Base-by-base conservation (phyloP, 2,797 vertebrate species). In the Sorex maritimensis region DNA sequence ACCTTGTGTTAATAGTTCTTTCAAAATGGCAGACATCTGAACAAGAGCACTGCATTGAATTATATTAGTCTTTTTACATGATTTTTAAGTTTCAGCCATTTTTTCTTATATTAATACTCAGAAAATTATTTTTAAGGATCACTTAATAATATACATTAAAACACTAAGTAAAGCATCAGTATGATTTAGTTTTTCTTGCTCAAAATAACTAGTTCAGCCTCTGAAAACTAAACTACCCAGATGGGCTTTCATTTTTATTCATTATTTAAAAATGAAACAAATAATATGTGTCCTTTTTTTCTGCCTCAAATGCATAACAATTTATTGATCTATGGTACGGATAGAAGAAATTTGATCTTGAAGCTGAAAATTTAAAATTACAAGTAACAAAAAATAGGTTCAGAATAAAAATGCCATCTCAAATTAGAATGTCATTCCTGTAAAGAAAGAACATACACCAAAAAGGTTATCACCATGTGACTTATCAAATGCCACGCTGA, bases 361-460 rank as follows among this genome's bases (percentile, higher is more conserved):
- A 88, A 72, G 46, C 34, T 90, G 73, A 93, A 95, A 83, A 80
- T 63, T 92, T 46, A 82, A 95, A 94, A 58, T 83, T 63, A 26
- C n/a, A 92, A 81, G 65, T 91, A 88, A 85, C 49, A 91, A 87
- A 91, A 91, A 95, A 71, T 34, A 84, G 38, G 13, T 58, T 88
- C 41, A 94, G 80, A 95, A 95, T 52, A 68, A 86, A 95, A 93
- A 82, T 55, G 46, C 13, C 83, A 72, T 44, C 19, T 77, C 17
- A 94, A 61, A 92, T n/a, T 55, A 91, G 49, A 92, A 52, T 91
- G 94, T 52, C 46, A 92, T 24, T 95, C 41, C 75, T 94, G 28
- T 63, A 68, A 95, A 93, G 74, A 93, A 97, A 94, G 41, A 79
- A 24, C 67, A 0, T 0, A 2, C 15, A 95, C 74, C 68, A 93